These are phyloP conservation scores for Ibidorhyncha struthersii DNA, from an alignment of 2,113 vertebrate genomes.

Conservation along the genomic window DNA sequence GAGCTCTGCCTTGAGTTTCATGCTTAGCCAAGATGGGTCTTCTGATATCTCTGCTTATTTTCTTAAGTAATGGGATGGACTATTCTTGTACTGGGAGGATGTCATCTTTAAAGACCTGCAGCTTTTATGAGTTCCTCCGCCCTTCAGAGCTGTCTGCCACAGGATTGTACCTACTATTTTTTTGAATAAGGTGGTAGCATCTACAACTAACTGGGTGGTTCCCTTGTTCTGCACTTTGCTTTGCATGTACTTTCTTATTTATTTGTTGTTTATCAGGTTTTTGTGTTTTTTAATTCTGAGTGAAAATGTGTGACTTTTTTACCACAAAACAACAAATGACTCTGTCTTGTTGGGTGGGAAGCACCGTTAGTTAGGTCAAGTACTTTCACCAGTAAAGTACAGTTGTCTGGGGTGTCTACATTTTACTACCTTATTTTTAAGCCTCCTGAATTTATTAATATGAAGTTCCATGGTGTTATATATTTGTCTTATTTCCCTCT, in stretches of 20 bases:
- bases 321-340: not conserved
- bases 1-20: not conserved
- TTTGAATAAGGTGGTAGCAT: not conserved
- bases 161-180: not conserved
- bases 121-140: not conserved
- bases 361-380: not conserved
- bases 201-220: not conserved
- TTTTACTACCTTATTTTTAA: not conserved
- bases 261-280: not conserved
- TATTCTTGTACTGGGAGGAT: not conserved
- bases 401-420: not conserved
- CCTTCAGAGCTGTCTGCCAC: not conserved
- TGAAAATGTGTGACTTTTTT: not conserved
- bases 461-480: not conserved
- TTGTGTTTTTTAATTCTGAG: not conserved
- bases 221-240: not conserved
- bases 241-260: not conserved
- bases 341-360: not conserved
- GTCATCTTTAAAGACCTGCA: not conserved
- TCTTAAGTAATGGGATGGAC: not conserved
- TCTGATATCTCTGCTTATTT: not conserved
- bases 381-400: not conserved
- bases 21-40: not conserved
- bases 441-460: not conserved
- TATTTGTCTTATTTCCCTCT: not conserved